phyloP scores from a whole-genome alignment of 1,140 invertebrate species.

The Lordiphosa collinella region DNA sequence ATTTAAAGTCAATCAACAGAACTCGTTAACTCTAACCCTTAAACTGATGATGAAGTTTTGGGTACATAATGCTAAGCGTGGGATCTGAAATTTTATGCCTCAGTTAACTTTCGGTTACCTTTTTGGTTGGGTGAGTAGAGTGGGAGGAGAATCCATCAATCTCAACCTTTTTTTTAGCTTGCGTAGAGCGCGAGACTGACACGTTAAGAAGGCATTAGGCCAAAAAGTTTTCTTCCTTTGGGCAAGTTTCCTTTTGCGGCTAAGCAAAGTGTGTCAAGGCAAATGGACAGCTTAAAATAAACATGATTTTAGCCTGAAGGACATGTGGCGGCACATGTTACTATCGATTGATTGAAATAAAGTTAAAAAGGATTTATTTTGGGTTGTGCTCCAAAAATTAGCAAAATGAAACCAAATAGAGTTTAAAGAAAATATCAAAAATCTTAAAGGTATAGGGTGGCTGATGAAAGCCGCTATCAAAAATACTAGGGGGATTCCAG shows the following conservation, averaged over 20 bases:
- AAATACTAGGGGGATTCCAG: too few species aligned
- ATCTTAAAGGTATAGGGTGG: too few species aligned
- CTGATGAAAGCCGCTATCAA: too few species aligned
- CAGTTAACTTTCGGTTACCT: conserved; percentile 5
- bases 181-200: conserved; percentile 29
- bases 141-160: conserved; percentile 29
- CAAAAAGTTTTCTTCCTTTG: conserved; percentile 34
- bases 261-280: conserved; percentile 56
- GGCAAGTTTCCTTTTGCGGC: conserved; percentile 19
- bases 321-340: not conserved
- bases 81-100: conserved; percentile 19
- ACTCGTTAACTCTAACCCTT: not conserved
- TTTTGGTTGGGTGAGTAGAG: not conserved
- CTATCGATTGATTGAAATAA: conserved; percentile 38
- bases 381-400: not conserved
- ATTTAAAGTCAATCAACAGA: conserved; percentile 14
- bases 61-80: conserved; percentile 15
- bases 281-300: conserved; percentile 45
- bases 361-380: too few species aligned
- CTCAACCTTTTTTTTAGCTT: conserved; percentile 35
- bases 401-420: too few species aligned
- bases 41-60: not conserved
- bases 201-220: conserved; percentile 8
- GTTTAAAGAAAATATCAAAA: too few species aligned
- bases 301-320: conserved; percentile 35